Conservation (phyloP, 2,113 vertebrate genomes). For the Condylura cristata region DNA sequence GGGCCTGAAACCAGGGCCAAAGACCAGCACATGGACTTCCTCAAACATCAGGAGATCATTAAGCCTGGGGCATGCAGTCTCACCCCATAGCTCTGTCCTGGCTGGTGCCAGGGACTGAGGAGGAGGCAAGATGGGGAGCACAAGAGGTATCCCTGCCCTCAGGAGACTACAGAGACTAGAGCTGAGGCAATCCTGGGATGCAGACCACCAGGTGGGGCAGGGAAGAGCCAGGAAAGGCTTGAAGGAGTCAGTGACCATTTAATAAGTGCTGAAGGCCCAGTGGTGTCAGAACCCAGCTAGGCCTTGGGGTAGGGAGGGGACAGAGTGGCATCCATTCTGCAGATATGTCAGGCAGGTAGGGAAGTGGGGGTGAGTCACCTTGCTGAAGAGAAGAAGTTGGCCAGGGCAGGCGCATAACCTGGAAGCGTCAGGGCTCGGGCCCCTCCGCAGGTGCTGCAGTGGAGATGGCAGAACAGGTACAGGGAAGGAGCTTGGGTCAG, state of each 20-base stretch:
- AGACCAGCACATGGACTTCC: neutral
- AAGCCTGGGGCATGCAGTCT: too few species aligned
- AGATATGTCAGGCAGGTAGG: neutral
- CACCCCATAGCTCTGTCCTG: neutral
- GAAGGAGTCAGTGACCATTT: neutral
- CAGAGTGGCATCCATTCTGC: neutral
- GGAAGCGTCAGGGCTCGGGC: neutral
- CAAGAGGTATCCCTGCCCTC: neutral
- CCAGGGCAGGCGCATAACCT: neutral
- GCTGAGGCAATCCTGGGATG: rapidly evolving
- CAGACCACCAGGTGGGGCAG: too few species aligned
- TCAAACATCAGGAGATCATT: neutral
- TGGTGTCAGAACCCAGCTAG: neutral
- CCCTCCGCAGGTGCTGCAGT: neutral
- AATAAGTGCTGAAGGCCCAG: neutral
- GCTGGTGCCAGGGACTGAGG: neutral
- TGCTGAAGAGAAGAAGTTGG: neutral
- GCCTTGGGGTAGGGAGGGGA: neutral
- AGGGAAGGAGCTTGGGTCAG: neutral
- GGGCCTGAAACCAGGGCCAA: too few species aligned
- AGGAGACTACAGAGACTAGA: neutral
- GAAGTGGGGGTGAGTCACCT: too few species aligned
- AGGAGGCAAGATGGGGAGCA: neutral
- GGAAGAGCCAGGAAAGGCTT: neutral
- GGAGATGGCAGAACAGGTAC: neutral